phyloP scores from a whole-genome alignment of 2,888 invertebrate species.

The Drosophila austrosaltans region DNA sequence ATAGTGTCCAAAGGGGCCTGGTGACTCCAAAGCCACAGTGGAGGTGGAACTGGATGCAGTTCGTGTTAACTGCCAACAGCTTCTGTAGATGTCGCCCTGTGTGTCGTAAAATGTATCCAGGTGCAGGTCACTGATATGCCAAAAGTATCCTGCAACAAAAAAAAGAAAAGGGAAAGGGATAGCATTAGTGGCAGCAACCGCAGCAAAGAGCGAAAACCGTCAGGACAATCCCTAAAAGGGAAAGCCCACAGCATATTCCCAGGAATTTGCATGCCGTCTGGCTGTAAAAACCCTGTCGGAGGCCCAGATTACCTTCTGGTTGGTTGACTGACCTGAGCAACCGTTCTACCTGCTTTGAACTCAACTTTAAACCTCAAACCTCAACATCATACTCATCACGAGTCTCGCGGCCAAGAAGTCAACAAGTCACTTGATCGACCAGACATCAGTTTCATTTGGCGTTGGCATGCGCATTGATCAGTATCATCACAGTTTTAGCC shows the following conservation, averaged over 20 bases:
- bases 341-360: slow-evolving; percentile 3
- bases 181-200: slow-evolving; percentile 26
- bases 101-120: slow-evolving; percentile 93
- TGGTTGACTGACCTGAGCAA: slow-evolving; percentile 35
- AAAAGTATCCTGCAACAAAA: slow-evolving; percentile 92
- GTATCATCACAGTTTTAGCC: slow-evolving; percentile 16
- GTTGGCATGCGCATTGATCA: slow-evolving; percentile 66
- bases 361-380: too few species aligned
- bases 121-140: slow-evolving; percentile 97
- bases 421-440: slow-evolving; percentile 41
- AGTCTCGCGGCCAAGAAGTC: slow-evolving; percentile 28
- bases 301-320: neutral
- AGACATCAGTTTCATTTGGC: slow-evolving; percentile 63
- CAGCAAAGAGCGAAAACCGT: too few species aligned
- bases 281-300: slow-evolving; percentile 32
- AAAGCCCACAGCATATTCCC: slow-evolving; percentile 42
- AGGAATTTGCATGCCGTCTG: slow-evolving; percentile 47
- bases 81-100: slow-evolving; percentile 86
- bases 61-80: slow-evolving; percentile 61
- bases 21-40: slow-evolving; percentile 83
- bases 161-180: neutral
- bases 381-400: too few species aligned
- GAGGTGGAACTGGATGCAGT: slow-evolving; percentile 23
- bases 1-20: slow-evolving; percentile 91
- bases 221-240: slow-evolving; percentile 51